Evolutionary conservation across 1,140 invertebrate genomes (phyloP), one percentile per base, ranked within the genome.

Genomic region (Trichoplusia ni): DNA sequence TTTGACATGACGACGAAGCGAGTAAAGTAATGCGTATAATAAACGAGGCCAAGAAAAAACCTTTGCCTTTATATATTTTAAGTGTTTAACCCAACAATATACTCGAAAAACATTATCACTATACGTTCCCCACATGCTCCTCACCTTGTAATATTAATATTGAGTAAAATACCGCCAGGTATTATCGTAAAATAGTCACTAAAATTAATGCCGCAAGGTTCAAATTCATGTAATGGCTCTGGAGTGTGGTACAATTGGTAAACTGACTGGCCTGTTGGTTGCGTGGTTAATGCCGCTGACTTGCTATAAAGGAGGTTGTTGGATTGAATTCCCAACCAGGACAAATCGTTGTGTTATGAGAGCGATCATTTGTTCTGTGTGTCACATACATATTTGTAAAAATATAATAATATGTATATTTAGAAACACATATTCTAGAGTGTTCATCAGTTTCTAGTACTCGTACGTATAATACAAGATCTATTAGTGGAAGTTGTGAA

Each of bases 121-220:
- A 58, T 51, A 68, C 33, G 46, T 21, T 63, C n/a, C 56, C 66
- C 59, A 63, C 59, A 68, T 68, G 51, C 51, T 68, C 11, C 29
- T 51, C 44, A 51, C 53, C 47, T 56, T 62, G 59, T 51, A 63
- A 68, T 68, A 63, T 68, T 68, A 68, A 68, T 63, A 68, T 49
- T 18, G 51, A 42, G 51, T 38, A 29, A 63, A 63, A 38, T 53
- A 60, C 9, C 16, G 13, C 8, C 7, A 8, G 1, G n/a, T 13
- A 4, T 11, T 21, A 35, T 25, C 9, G 29, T 18, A 37, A 63
- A 40, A 18, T 5, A 7, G 8, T 51, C 59, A 42, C 5, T 58
- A 51, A 18, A 2, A 8, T 21, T n/a, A 27, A 2, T n/a, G 11
- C 0, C 7, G 3, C 40, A 63, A 16, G 35, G 59, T 51, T 3